Percentiles rank a stretch among this genome's conserved stretches.
These are phyloP conservation scores for Momotus momota DNA, from an alignment of 2,797 vertebrate species.

Conservation along the genomic window DNA sequence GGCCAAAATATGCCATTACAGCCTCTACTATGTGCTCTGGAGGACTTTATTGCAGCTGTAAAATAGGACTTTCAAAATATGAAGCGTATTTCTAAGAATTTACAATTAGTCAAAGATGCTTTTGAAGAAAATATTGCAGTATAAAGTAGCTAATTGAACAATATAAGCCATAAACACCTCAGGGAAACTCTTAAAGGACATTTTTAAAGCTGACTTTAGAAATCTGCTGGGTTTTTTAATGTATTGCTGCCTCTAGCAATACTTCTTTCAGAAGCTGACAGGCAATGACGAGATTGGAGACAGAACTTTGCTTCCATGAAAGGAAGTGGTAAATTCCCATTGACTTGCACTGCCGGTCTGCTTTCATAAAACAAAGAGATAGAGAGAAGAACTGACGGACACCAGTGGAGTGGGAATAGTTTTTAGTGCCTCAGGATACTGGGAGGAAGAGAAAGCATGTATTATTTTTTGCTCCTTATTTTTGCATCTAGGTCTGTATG, in stretches of 20 bases:
- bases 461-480: background rate
- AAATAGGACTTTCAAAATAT: slow-evolving; percentile 15
- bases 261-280: background rate
- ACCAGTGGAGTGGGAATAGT: background rate
- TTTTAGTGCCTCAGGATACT: background rate
- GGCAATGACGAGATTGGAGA: background rate
- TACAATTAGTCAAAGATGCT: slow-evolving; percentile 32
- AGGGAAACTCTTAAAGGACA: slow-evolving; percentile 27
- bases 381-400: background rate
- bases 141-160: slow-evolving; percentile 47
- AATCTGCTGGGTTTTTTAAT: background rate
- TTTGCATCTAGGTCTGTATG: background rate
- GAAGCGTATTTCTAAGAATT: slow-evolving; percentile 18
- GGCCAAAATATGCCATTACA: background rate
- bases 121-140: slow-evolving; percentile 41
- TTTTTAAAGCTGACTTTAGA: slow-evolving; percentile 33
- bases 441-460: background rate
- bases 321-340: slow-evolving; percentile 38
- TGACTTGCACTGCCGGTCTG: rapidly evolving
- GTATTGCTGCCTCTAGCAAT: slow-evolving; percentile 21
- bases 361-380: background rate
- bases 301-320: background rate
- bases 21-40: background rate
- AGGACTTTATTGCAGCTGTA: slow-evolving; percentile 5
- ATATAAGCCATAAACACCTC: slow-evolving; percentile 47